Evolutionary conservation across 2,113 vertebrate species (phyloP).

Genomic region (Ellobius talpinus): DNA sequence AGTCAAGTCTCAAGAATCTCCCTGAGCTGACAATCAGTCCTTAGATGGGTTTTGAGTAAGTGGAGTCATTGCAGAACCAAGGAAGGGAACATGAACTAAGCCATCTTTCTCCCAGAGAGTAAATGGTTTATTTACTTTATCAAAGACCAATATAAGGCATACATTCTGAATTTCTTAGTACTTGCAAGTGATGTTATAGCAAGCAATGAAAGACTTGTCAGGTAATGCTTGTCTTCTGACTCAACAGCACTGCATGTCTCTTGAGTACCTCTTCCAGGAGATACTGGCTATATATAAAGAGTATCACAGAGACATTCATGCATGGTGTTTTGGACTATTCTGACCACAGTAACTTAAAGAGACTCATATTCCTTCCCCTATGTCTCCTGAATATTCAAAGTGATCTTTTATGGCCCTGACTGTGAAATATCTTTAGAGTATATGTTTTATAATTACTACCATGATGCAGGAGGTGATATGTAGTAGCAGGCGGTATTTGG

Average conservation of each 20-base stretch:
- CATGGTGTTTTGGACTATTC: background rate
- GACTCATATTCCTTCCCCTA: background rate
- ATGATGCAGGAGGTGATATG: background rate
- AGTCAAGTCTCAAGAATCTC: background rate
- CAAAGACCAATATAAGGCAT: background rate
- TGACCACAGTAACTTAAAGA: background rate
- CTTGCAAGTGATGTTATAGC: background rate
- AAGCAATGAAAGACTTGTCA: background rate
- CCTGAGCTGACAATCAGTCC: background rate
- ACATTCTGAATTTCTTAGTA: background rate
- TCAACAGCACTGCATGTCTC: background rate
- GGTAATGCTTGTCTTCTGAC: background rate
- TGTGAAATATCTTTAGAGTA: background rate
- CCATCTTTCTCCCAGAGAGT: background rate
- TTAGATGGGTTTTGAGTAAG: background rate
- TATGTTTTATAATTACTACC: accelerated
- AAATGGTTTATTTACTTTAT: background rate
- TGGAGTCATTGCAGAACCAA: background rate
- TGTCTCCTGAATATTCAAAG: background rate
- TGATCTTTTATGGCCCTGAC: background rate
- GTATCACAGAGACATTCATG: background rate
- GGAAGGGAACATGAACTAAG: background rate
- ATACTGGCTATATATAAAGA: background rate
- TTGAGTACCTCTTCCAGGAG: background rate
- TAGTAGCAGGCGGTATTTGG: background rate